phyloP scores from a whole-genome alignment of 2,113 vertebrate genomes.

The Athene noctua region DNA sequence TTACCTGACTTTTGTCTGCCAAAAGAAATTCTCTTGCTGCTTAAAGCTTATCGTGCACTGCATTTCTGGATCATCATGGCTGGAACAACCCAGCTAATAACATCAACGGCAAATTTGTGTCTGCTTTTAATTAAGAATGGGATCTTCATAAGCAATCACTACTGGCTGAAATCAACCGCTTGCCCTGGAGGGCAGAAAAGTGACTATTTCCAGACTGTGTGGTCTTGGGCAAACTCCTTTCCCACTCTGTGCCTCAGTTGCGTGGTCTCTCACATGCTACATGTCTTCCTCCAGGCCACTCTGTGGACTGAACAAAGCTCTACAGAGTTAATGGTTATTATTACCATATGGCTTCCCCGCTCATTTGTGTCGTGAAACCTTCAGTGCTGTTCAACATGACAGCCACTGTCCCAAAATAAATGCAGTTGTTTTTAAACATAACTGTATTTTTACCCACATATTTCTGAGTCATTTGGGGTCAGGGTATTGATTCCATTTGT shows the following conservation, averaged over 20 bases:
- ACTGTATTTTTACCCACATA: not conserved
- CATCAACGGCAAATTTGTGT: not conserved
- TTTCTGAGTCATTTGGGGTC: not conserved
- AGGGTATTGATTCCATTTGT: not conserved
- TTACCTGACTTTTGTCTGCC: not conserved
- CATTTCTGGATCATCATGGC: not conserved
- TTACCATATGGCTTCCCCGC: not conserved
- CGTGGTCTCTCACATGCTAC: not conserved
- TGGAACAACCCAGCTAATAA: not conserved
- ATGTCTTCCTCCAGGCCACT: not conserved
- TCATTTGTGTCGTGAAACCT: not conserved
- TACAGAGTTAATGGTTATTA: not conserved
- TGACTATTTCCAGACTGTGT: not conserved
- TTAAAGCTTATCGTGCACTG: not conserved
- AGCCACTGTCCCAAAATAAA: not conserved
- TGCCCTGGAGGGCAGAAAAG: not conserved
- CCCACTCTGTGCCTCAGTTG: not conserved
- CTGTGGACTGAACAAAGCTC: not conserved
- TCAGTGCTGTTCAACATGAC: not conserved
- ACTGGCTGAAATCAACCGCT: not conserved
- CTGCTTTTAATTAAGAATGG: not conserved
- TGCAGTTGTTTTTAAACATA: not conserved
- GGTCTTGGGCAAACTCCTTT: not conserved
- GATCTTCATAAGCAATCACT: not conserved
- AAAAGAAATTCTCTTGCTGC: not conserved